Evolutionary conservation across 2,113 vertebrate genomes (phyloP), one percentile per base, ranked within the genome.

Genomic region (Scatophagus argus): DNA sequence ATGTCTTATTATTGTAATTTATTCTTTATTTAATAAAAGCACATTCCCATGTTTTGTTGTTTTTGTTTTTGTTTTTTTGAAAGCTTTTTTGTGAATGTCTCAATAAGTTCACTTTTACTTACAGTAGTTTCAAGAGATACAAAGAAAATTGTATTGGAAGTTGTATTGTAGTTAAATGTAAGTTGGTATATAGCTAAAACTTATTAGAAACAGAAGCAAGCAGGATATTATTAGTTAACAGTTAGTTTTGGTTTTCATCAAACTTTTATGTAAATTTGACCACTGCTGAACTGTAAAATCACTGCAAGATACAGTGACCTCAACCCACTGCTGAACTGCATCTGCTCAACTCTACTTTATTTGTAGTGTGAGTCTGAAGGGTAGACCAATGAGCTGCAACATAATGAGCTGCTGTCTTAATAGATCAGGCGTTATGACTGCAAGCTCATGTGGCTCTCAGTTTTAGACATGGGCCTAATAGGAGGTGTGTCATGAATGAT

Each of bases 21-120:
- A 88, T 89, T 91, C 78, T 88, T 91, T 87, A 88, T 92, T 93
- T 88, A 94, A 94, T 95, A 93, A 94, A 94, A 71, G 31, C 62
- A 87, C 67, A 83, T 89, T 71, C 66, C 80, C 84, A 87, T 89
- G 62, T 78, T n/a, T n/a, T n/a, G n/a, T n/a, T n/a, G n/a, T 80
- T 81, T 25, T 76, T 77, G 78, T 81, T 25, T 76, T 77, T 63
- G 58, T n/a, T 80, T 81, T 25, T 76, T 77, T 63, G 58, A 67
- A 43, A 58, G 11, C 52, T 44, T 68, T 49, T 51, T 84, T 31
- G 29, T 90, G 62, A 55, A 67, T 70, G 69, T 41, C 36, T 46
- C 12, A 56, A 27, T 6, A 25, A 63, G 0, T 56, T 52, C 14
- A 54, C 2, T n/a, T n/a, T n/a, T n/a, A n/a, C n/a, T n/a, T n/a